These are phyloP conservation scores for Habropoda laboriosa DNA, from an alignment of 1,140 invertebrate species.

Conservation along the genomic window DNA sequence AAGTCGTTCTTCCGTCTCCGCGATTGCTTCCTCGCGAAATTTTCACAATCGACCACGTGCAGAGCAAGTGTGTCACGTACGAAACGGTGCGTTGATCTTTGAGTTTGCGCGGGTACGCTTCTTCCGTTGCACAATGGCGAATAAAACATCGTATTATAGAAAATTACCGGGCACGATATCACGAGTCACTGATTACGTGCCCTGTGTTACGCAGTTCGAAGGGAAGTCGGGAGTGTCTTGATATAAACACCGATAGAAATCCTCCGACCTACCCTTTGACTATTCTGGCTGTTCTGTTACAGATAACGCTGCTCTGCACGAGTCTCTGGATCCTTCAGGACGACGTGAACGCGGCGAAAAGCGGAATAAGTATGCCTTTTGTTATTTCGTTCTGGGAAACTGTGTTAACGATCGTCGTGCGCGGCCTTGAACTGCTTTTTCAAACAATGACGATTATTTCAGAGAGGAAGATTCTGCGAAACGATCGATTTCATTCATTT, in stretches of 20 bases:
- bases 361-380: conserved; percentile 53
- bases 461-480: background rate
- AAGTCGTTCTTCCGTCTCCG: background rate
- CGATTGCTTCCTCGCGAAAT: conserved; percentile 39
- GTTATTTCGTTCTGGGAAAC: conserved; percentile 17
- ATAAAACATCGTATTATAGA: conserved; percentile 61
- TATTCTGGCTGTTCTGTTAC: conserved; percentile 13
- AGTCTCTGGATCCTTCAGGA: conserved; percentile 39
- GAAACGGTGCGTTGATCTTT: conserved; percentile 58
- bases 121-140: conserved; percentile 55
- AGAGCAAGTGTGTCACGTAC: conserved; percentile 29
- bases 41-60: conserved; percentile 48
- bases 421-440: conserved; percentile 22
- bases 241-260: conserved; percentile 5
- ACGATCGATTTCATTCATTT: background rate
- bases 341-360: conserved; percentile 40
- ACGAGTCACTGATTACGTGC: conserved; percentile 16
- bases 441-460: conserved; percentile 12
- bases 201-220: conserved; percentile 33
- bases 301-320: conserved; percentile 32
- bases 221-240: conserved; percentile 2
- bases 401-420: background rate
- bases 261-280: background rate
- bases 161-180: conserved; percentile 48
- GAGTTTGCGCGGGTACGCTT: conserved; percentile 32